phyloP scores from a whole-genome alignment of 1,140 invertebrate species.

The Subanguina moxae region DNA sequence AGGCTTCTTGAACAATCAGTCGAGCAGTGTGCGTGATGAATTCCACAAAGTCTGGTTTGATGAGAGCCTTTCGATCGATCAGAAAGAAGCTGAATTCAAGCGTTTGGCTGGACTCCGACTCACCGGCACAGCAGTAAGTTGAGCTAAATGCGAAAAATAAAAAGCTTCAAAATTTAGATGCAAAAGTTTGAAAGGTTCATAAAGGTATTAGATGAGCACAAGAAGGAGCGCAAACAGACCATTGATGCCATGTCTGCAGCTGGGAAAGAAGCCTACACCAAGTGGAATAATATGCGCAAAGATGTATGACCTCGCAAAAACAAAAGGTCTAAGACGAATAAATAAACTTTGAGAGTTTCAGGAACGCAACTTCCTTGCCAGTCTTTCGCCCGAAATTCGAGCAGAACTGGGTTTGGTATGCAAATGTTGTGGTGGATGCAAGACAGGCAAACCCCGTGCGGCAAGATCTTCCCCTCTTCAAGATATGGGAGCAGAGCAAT shows the following conservation, averaged over 20 bases:
- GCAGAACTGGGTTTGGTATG: conserved; percentile 51
- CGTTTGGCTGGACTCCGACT: conserved; percentile 32
- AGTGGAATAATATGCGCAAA: conserved; percentile 50
- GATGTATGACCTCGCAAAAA: conserved; percentile 23
- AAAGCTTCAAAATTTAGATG: conserved; percentile 34
- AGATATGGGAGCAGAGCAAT: not conserved
- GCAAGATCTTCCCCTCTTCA: not conserved
- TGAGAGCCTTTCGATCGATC: conserved; percentile 45
- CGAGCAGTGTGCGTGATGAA: conserved; percentile 41
- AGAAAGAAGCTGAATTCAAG: conserved; percentile 52
- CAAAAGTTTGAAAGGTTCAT: conserved; percentile 35
- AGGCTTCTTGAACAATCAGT: conserved; percentile 47
- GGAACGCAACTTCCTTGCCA: conserved; percentile 46
- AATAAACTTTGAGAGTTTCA: too few species aligned
- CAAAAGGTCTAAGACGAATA: not conserved
- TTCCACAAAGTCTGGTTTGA: conserved; percentile 55
- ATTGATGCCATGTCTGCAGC: conserved; percentile 44
- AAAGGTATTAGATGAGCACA: conserved; percentile 54
- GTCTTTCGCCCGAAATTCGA: conserved; percentile 49
- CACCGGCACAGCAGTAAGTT: conserved; percentile 48
- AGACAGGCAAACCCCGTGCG: conserved; percentile 24
- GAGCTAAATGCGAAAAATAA: too few species aligned
- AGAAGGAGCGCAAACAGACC: conserved; percentile 43
- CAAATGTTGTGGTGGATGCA: conserved; percentile 40
- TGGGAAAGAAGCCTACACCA: conserved; percentile 34